Base-by-base conservation (phyloP, 2,888 invertebrate genomes). In the Drosophila mimetica region DNA sequence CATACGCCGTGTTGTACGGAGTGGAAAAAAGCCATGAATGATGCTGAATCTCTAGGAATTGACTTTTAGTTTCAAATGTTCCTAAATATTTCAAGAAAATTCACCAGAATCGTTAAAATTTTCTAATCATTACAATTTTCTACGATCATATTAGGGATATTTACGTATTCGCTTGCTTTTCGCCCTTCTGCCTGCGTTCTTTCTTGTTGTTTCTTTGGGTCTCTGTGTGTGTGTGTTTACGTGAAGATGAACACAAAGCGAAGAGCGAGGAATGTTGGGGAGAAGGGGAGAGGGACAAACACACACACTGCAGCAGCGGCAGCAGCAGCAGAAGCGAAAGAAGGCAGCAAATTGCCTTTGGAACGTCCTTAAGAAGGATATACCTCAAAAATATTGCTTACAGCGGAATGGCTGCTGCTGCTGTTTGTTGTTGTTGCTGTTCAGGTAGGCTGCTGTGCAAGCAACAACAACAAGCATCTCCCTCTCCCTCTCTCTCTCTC, bases 281-380 rank as follows among this genome's bases (percentile, higher is more conserved):
- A 2, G 67, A 59, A 58, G 63, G 63, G 66, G 13, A 66, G 50
- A 53, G 46, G 66, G 44, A 22, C 47, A 71, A 52, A 60, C 37
- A 51, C 18, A 46, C 41, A 55, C 14, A 67, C 57, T 58, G 72
- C 71, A 74, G 74, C 67, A 60, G 82, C 20, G 1, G 25, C 25
- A 25, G 25, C 25, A 25, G 25, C 25, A 25, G 22, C 22, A 22
- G 22, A 34, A 52, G 53, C 52, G 41, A 34, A 58, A 59, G 54
- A 61, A 61, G 44, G 80, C 75, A 81, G 74, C 79, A 87, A 89
- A 90, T 90, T 89, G 90, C 88, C 90, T 90, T 90, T 90, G 90
- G 90, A 90, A 90, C 88, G 90, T 90, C 90, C 90, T 90, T 88
- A 89, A 90, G 90, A 89, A 89, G 86, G 80, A 90, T 89, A 75